Conservation (phyloP, 2,797 vertebrate species). For the Carduelis carduelis region DNA sequence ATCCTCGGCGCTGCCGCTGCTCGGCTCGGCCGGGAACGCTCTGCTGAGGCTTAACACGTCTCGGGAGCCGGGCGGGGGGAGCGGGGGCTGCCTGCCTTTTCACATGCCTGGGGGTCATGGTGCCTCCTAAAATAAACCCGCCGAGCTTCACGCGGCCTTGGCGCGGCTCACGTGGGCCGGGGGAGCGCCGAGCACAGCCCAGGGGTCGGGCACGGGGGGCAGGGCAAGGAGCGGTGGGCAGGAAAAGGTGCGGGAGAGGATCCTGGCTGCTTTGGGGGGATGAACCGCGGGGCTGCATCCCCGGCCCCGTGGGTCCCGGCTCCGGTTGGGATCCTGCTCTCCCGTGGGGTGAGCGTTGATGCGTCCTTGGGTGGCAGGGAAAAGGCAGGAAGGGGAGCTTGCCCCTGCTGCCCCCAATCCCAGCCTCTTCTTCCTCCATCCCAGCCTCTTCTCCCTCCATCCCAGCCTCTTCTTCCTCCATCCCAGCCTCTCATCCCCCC, state of each 20-base stretch:
- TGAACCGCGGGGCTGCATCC: accelerated
- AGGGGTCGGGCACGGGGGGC: not conserved
- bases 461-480: too few relatives aligned
- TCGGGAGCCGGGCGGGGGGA: not conserved
- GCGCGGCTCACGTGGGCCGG: not conserved
- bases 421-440: too few relatives aligned
- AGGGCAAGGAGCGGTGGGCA: not conserved
- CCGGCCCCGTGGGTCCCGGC: not conserved
- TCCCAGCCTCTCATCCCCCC: too few relatives aligned
- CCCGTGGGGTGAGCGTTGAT: not conserved
- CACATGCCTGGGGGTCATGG: constrained; percentile 47
- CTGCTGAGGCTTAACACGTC: not conserved
- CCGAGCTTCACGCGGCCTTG: constrained; percentile 9
- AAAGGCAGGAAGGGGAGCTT: not conserved
- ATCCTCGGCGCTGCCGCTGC: not conserved
- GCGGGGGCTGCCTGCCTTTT: not conserved
- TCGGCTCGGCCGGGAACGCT: not conserved
- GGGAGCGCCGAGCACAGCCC: accelerated
- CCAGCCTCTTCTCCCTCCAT: too few relatives aligned
- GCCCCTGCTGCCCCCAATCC: too few relatives aligned
- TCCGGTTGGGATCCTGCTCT: too few relatives aligned
- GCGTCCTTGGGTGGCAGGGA: not conserved
- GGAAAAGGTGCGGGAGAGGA: not conserved
- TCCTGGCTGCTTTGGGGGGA: accelerated
- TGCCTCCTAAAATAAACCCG: constrained; percentile 58